Conservation (phyloP, 2,113 vertebrate species). For the Larimichthys polyactis region DNA sequence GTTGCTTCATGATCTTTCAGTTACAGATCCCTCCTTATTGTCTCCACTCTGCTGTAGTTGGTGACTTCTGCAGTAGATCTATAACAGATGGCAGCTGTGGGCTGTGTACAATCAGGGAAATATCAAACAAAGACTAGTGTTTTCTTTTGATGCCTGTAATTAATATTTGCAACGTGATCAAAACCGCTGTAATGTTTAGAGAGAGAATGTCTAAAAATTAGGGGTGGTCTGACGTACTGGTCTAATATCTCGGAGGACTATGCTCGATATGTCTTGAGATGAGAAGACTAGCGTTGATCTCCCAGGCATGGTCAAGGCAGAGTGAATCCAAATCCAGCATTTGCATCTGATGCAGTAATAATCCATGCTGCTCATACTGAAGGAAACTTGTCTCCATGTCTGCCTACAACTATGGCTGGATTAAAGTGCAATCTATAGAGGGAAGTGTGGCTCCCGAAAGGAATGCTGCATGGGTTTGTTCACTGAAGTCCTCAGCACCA, state of each 20-base stretch:
- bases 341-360: slow-evolving; percentile 2
- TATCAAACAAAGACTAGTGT: no score
- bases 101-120: no score
- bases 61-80: no score
- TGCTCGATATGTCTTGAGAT: not conserved
- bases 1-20: no score
- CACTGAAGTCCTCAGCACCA: slow-evolving; percentile 41
- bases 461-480: slow-evolving; percentile 53
- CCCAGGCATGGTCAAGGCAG: not conserved
- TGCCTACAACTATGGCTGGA: slow-evolving; percentile 5
- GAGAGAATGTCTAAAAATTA: not conserved
- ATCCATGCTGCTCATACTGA: not conserved
- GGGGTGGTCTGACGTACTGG: not conserved
- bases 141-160: no score
- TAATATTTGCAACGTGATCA: no score
- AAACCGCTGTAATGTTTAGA: not conserved
- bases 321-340: slow-evolving; percentile 11
- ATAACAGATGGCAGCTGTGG: no score
- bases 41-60: no score
- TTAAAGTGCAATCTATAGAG: slow-evolving; percentile 4
- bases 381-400: not conserved
- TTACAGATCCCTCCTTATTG: no score
- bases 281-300: not conserved
- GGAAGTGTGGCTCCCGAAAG: slow-evolving; percentile 38
- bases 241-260: not conserved